Evolutionary conservation across 2,797 vertebrate species (phyloP).

Genomic region (Lycodopsis pacificus): DNA sequence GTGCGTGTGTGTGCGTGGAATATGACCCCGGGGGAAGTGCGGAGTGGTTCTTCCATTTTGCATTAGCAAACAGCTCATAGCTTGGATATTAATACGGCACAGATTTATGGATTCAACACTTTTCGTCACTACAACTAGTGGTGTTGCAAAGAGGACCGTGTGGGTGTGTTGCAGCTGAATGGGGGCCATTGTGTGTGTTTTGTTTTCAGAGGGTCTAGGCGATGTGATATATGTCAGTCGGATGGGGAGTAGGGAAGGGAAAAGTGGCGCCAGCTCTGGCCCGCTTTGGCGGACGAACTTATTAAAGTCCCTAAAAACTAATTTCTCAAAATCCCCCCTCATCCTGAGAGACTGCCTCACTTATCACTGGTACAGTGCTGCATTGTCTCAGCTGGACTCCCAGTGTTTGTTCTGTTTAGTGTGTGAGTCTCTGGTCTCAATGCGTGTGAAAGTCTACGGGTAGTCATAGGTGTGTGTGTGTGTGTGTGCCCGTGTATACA

Average conservation of each 20-base stretch:
- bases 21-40: slow-evolving; percentile 15
- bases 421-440: slow-evolving; percentile 16
- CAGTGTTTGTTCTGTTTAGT: slow-evolving; percentile 38
- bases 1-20: slow-evolving; percentile 14
- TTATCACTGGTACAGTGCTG: slow-evolving; percentile 54
- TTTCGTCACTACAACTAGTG: slow-evolving; percentile 26
- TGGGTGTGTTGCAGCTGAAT: slow-evolving; percentile 50
- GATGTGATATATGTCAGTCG: slow-evolving; percentile 60
- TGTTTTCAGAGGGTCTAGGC: slow-evolving; percentile 50
- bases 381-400: slow-evolving; percentile 61
- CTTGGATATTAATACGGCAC: slow-evolving; percentile 36
- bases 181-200: slow-evolving; percentile 55
- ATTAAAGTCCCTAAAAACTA: slow-evolving; percentile 56
- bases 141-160: not conserved
- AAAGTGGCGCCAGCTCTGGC: slow-evolving; percentile 48
- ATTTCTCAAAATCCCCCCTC: slow-evolving; percentile 57
- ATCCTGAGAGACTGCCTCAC: slow-evolving; percentile 42
- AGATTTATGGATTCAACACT: slow-evolving; percentile 53
- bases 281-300: slow-evolving; percentile 32
- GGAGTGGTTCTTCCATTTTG: slow-evolving; percentile 9
- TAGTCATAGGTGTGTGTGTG: slow-evolving; percentile 1
- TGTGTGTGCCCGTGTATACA: not conserved
- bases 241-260: slow-evolving; percentile 20
- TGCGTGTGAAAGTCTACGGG: not conserved
- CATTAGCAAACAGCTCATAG: slow-evolving; percentile 31